These are phyloP conservation scores for Sceloporus undulatus DNA, from an alignment of 2,113 vertebrate genomes.

Conservation along the genomic window DNA sequence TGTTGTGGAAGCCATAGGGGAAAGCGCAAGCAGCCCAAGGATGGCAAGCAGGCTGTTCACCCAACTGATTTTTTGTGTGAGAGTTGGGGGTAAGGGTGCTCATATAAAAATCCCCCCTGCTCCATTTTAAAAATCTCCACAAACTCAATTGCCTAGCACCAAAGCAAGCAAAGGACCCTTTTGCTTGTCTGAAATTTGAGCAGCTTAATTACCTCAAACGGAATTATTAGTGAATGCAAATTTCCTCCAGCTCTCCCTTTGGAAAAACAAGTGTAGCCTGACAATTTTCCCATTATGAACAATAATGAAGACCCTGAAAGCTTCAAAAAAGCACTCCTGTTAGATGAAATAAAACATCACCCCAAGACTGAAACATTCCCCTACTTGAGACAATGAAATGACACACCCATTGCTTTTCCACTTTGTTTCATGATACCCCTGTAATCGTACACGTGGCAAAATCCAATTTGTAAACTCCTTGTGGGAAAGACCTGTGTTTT, in stretches of 20 bases:
- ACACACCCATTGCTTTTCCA: background rate
- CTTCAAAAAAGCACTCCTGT: background rate
- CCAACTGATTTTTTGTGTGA: background rate
- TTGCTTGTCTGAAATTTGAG: background rate
- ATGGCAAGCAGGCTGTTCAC: background rate
- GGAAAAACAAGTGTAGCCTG: background rate
- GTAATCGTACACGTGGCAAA: background rate
- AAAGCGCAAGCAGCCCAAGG: background rate
- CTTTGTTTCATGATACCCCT: too few species aligned
- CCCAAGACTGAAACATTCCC: background rate
- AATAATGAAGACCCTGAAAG: background rate
- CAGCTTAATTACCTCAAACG: background rate
- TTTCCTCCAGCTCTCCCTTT: background rate
- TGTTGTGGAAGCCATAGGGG: background rate
- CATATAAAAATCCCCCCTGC: too few species aligned
- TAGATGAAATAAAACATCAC: background rate
- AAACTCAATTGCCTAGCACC: background rate
- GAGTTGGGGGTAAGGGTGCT: background rate
- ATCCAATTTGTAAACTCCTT: background rate
- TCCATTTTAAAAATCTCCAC: too few species aligned
- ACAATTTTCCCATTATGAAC: background rate
- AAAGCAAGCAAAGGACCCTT: background rate
- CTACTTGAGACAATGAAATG: too few species aligned
- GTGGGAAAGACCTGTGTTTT: background rate
- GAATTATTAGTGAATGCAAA: background rate